Evolutionary conservation across 2,888 invertebrate species (phyloP).

Genomic region (Torymus aiolomorphi): DNA sequence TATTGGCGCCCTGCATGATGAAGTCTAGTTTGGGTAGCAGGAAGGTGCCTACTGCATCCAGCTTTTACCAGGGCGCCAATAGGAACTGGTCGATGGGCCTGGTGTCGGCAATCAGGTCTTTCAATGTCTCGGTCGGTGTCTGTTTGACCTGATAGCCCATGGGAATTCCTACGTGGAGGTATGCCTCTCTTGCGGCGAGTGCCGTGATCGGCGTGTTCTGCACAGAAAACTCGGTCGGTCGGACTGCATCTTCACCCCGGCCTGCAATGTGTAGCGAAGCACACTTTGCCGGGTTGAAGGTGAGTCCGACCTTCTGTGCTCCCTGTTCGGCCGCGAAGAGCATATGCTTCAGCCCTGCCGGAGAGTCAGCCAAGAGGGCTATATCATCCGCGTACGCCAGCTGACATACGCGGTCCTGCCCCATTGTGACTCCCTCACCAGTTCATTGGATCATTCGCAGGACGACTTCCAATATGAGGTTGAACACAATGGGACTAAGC

Average conservation of each 20-base stretch:
- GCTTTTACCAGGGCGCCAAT: constrained; percentile 1
- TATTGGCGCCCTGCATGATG: constrained; percentile 62
- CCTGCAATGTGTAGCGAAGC: constrained; percentile 60
- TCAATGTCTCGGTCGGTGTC: no score
- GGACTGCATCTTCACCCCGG: no score
- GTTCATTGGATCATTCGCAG: constrained; percentile 31
- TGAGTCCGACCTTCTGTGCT: constrained; percentile 59
- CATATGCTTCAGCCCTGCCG: constrained; percentile 57
- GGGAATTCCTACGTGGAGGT: no score
- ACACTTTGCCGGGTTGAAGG: constrained; percentile 66
- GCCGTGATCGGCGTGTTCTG: no score
- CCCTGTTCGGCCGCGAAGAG: constrained; percentile 40
- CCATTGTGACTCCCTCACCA: constrained; percentile 14
- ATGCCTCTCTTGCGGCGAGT: no score
- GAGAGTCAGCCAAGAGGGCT: background rate
- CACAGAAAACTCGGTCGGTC: no score
- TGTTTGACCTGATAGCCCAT: no score
- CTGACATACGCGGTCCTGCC: no score
- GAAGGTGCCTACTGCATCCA: background rate
- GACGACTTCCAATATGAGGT: constrained; percentile 66
- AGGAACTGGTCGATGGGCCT: no score
- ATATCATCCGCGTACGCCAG: background rate
- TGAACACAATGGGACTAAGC: constrained; percentile 68
- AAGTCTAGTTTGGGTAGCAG: constrained; percentile 65
- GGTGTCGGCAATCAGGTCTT: no score